Evolutionary conservation across 2,797 vertebrate species (phyloP).

Genomic region (Anguilla marmorata): DNA sequence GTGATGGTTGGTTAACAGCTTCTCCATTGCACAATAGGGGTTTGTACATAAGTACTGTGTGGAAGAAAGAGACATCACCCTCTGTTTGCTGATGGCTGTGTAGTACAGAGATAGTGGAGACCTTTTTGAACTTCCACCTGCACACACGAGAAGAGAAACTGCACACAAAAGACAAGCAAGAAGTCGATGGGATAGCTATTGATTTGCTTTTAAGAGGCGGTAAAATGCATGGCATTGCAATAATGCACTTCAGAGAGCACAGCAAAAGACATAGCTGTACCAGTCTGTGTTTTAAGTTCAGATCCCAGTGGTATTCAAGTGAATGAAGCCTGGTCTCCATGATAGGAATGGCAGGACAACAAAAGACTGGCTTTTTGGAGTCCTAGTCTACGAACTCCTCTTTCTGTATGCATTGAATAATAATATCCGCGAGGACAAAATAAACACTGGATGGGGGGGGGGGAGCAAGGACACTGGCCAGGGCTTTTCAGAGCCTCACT

Average conservation of each 20-base stretch:
- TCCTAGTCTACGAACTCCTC: not conserved
- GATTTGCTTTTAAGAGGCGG: slow-evolving; percentile 1
- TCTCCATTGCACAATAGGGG: not conserved
- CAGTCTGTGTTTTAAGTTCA: not conserved
- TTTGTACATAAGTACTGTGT: not conserved
- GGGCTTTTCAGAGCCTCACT: not conserved
- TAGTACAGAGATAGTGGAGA: not conserved
- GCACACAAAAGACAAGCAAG: not conserved
- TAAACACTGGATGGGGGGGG: not conserved
- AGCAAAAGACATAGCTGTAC: not conserved
- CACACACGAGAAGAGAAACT: not conserved
- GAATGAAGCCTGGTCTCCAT: not conserved
- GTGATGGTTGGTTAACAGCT: not conserved
- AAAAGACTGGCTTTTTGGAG: not conserved
- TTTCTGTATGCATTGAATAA: not conserved
- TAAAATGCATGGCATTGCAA: slow-evolving; percentile 10
- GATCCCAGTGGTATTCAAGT: not conserved
- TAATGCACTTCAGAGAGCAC: slow-evolving; percentile 5
- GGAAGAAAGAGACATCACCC: not conserved
- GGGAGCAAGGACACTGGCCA: not conserved
- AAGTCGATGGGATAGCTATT: slow-evolving; percentile 5
- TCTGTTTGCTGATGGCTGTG: not conserved
- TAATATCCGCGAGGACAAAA: not conserved
- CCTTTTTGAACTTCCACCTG: not conserved
- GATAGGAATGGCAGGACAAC: not conserved